Evolutionary conservation across 2,797 vertebrate genomes (phyloP).

Genomic region (Melanotaenia nigrans): DNA sequence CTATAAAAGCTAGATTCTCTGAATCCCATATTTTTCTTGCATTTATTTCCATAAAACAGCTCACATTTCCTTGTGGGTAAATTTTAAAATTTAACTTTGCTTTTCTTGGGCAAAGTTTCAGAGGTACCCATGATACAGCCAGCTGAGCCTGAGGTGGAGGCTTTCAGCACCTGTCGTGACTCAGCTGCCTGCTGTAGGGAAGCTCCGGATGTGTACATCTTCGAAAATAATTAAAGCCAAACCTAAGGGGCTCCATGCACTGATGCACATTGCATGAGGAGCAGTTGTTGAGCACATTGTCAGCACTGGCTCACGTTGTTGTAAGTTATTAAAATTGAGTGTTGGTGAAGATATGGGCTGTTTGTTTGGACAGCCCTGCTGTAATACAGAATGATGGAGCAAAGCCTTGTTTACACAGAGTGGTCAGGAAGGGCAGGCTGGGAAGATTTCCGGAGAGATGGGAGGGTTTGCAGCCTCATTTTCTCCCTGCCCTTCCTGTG

Average conservation of each 20-base stretch:
- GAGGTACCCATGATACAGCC: constrained; percentile 42
- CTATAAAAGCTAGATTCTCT: constrained; percentile 44
- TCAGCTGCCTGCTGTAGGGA: constrained; percentile 13
- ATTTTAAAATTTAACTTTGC: constrained; percentile 25
- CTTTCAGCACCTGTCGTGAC: constrained; percentile 31
- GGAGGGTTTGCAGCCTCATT: constrained; percentile 62
- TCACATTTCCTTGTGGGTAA: constrained; percentile 41
- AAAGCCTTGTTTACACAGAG: constrained; percentile 71
- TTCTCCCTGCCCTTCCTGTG: constrained; percentile 80
- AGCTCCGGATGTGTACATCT: constrained; percentile 8
- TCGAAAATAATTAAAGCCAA: constrained; percentile 20
- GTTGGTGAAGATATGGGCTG: constrained; percentile 59
- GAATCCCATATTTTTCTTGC: constrained; percentile 63
- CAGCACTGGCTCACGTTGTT: constrained; percentile 6
- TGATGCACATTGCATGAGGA: constrained; percentile 6
- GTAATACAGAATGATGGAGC: constrained; percentile 50
- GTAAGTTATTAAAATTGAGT: constrained; percentile 49
- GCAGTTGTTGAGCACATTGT: constrained; percentile 21
- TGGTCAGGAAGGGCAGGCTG: constrained; percentile 78
- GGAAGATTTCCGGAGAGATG: constrained; percentile 78
- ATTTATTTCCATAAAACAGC: constrained; percentile 55
- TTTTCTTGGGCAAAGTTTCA: constrained; percentile 4
- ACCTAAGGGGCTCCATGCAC: neutral
- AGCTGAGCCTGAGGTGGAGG: constrained; percentile 26
- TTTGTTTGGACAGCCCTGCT: constrained; percentile 73